Evolutionary conservation across 2,888 invertebrate genomes (phyloP).

Genomic region (Dascillus cervinus): DNA sequence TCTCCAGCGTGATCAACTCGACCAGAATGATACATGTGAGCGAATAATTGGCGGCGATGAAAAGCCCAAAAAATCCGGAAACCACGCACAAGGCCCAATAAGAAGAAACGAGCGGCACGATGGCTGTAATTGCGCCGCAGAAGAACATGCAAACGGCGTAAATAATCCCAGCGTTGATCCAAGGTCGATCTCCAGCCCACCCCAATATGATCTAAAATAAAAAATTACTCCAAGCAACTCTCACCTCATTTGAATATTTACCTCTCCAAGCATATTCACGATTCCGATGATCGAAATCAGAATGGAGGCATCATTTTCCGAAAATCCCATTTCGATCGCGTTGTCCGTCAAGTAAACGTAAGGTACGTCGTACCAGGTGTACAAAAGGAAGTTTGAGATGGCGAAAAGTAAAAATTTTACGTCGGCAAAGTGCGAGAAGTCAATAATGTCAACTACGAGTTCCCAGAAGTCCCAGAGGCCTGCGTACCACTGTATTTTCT

Average conservation of each 20-base stretch:
- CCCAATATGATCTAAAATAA: constrained; percentile 67
- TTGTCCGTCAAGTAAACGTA: constrained; percentile 86
- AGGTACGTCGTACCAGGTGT: constrained; percentile 90
- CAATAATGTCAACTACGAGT: constrained; percentile 67
- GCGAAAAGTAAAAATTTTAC: constrained; percentile 70
- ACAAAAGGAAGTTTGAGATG: constrained; percentile 80
- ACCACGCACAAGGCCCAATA: constrained; percentile 56
- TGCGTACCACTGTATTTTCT: constrained; percentile 66
- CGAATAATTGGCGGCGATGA: constrained; percentile 88
- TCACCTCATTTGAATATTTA: constrained; percentile 38
- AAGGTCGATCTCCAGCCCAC: constrained; percentile 76
- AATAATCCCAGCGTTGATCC: constrained; percentile 68
- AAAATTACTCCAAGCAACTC: constrained; percentile 4
- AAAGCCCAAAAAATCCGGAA: constrained; percentile 78
- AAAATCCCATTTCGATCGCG: constrained; percentile 63
- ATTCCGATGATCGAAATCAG: constrained; percentile 83
- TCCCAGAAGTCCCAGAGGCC: constrained; percentile 73
- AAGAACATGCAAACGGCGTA: constrained; percentile 75
- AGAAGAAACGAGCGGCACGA: constrained; percentile 54
- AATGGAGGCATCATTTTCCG: constrained; percentile 66
- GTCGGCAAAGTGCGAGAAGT: constrained; percentile 73
- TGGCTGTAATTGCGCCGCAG: constrained; percentile 59
- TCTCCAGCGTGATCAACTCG: constrained; percentile 80
- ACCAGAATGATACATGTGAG: constrained; percentile 86
- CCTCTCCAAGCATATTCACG: constrained; percentile 82